Percentiles rank a stretch among this genome's conserved stretches.
Conservation (phyloP, 2,888 invertebrate species). For the Drosophila mimica region DNA sequence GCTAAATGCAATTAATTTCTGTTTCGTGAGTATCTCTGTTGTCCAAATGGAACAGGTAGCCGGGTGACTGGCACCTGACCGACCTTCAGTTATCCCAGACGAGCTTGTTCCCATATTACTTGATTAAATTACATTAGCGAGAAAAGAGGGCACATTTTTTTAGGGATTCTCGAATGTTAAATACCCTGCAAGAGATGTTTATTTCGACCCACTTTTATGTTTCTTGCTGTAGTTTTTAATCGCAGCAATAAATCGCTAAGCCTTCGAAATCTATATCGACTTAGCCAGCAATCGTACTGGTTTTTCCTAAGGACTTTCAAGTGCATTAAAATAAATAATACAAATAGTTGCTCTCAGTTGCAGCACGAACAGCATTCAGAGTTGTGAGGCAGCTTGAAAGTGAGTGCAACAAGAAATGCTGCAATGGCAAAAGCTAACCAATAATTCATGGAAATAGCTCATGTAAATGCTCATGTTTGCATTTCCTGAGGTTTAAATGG, state of each 20-base stretch:
- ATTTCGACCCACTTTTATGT: background rate
- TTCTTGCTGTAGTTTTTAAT: background rate
- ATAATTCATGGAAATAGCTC: constrained; percentile 40
- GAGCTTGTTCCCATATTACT: constrained; percentile 29
- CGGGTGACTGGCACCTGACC: constrained; percentile 23
- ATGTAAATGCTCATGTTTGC: constrained; percentile 49
- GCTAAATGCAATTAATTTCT: constrained; percentile 62
- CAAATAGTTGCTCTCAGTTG: constrained; percentile 7
- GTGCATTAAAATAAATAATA: background rate
- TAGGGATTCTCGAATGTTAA: background rate
- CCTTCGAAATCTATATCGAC: background rate
- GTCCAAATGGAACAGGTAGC: background rate
- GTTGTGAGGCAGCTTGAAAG: constrained; percentile 7
- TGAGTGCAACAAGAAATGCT: constrained; percentile 27
- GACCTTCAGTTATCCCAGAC: constrained; percentile 7
- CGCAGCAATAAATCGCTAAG: background rate
- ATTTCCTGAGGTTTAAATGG: constrained; percentile 6
- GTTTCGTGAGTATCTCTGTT: background rate
- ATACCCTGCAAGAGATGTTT: constrained; percentile 4
- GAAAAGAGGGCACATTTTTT: background rate
- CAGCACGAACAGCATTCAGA: constrained; percentile 10
- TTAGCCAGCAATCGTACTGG: background rate
- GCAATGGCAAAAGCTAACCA: constrained; percentile 36
- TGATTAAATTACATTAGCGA: constrained; percentile 50
- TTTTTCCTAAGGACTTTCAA: background rate